phyloP scores from a whole-genome alignment of 2,888 invertebrate genomes.

The Anarsia innoxiella region DNA sequence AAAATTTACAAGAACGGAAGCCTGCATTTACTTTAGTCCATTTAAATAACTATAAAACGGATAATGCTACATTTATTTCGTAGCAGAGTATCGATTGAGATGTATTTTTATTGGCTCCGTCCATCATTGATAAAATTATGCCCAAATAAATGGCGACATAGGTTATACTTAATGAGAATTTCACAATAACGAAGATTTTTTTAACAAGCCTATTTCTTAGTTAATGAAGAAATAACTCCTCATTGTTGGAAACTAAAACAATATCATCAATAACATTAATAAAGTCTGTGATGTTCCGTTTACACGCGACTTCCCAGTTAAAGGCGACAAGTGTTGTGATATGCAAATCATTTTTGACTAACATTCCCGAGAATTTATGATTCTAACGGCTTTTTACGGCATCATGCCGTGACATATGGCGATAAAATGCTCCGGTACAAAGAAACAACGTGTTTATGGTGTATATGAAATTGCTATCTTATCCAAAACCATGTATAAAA shows the following conservation, averaged over 20 bases:
- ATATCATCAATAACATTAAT: slow-evolving; percentile 58
- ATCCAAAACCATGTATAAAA: slow-evolving; percentile 34
- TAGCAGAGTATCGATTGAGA: too few species aligned
- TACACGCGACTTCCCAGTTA: slow-evolving; percentile 49
- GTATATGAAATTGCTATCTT: slow-evolving; percentile 46
- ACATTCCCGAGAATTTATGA: slow-evolving; percentile 46
- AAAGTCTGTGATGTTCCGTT: slow-evolving; percentile 40
- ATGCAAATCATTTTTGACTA: slow-evolving; percentile 49
- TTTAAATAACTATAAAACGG: too few species aligned
- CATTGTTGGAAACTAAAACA: slow-evolving; percentile 39
- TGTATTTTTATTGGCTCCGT: too few species aligned
- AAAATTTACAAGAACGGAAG: too few species aligned
- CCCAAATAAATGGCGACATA: too few species aligned
- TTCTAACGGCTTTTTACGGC: slow-evolving; percentile 45
- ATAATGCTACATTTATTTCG: too few species aligned
- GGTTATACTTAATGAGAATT: too few species aligned
- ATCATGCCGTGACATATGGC: slow-evolving; percentile 59
- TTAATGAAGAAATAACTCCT: slow-evolving; percentile 25
- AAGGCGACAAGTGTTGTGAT: slow-evolving; percentile 51
- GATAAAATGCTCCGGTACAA: slow-evolving; percentile 48
- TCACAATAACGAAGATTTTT: too few species aligned
- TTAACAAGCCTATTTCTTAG: slow-evolving; percentile 25
- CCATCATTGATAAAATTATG: too few species aligned
- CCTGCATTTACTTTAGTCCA: too few species aligned
- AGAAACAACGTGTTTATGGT: slow-evolving; percentile 63